Evolutionary conservation across 2,797 vertebrate genomes (phyloP).

Genomic region (Pseudochirops cupreus): DNA sequence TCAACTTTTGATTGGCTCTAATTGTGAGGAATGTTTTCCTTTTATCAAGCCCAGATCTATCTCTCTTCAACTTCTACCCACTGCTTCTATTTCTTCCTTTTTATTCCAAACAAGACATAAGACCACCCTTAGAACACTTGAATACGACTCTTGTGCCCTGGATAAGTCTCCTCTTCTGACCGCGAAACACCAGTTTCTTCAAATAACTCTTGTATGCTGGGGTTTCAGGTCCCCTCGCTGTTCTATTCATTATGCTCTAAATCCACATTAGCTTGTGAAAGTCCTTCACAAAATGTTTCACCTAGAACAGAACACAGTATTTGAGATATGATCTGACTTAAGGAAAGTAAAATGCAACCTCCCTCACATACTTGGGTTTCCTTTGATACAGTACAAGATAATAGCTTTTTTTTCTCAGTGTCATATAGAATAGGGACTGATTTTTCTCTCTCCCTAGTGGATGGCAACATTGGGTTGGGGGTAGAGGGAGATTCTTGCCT

Average conservation of each 20-base stretch:
- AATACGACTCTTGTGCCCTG: too few species aligned
- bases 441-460: not conserved
- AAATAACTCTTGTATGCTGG: not conserved
- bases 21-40: too few species aligned
- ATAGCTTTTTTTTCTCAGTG: not conserved
- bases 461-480: not conserved
- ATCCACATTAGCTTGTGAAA: not conserved
- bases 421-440: not conserved
- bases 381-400: not conserved
- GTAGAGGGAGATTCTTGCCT: not conserved
- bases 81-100: too few species aligned
- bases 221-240: not conserved
- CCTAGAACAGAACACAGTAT: not conserved
- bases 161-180: not conserved
- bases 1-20: not conserved
- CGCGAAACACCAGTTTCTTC: too few species aligned
- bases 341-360: not conserved
- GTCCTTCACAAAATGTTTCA: not conserved
- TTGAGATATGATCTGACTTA: not conserved
- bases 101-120: too few species aligned
- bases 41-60: too few species aligned
- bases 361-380: not conserved
- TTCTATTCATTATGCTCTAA: not conserved
- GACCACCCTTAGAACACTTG: too few species aligned
- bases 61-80: too few species aligned